These are phyloP conservation scores for Halictus quadricinctus DNA, from an alignment of 2,888 invertebrate species.

Conservation along the genomic window DNA sequence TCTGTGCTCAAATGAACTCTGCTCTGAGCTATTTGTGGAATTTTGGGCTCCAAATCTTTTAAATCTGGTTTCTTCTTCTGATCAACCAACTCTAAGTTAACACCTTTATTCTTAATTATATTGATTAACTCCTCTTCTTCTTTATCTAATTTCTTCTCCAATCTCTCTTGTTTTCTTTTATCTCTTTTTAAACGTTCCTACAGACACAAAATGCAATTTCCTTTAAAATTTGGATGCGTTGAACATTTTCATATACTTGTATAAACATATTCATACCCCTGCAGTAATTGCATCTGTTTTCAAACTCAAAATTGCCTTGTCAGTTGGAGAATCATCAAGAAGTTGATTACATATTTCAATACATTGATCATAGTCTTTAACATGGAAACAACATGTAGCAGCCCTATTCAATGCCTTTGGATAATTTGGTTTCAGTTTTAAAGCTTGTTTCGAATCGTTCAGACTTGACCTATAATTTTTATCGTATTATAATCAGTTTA, in stretches of 20 bases:
- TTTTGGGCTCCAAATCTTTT: slow-evolving; percentile 85
- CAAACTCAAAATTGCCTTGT: slow-evolving; percentile 84
- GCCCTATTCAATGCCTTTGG: slow-evolving; percentile 90
- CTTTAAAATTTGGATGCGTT: background rate
- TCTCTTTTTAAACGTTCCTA: slow-evolving; percentile 84
- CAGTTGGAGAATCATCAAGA: slow-evolving; percentile 84
- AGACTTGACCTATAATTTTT: slow-evolving; percentile 86
- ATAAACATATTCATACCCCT: slow-evolving; percentile 78
- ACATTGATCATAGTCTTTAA: slow-evolving; percentile 88
- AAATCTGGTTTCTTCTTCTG: slow-evolving; percentile 82
- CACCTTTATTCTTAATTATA: slow-evolving; percentile 82
- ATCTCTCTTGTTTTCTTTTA: slow-evolving; percentile 83
- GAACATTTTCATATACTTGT: slow-evolving; percentile 8
- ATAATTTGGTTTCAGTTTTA: slow-evolving; percentile 90
- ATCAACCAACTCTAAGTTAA: slow-evolving; percentile 82
- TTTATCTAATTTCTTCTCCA: slow-evolving; percentile 81
- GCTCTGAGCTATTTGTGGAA: slow-evolving; percentile 86
- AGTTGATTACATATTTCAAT: slow-evolving; percentile 89
- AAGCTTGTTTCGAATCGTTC: slow-evolving; percentile 90
- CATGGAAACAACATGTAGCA: slow-evolving; percentile 88
- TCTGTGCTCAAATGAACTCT: slow-evolving; percentile 87
- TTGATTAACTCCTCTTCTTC: slow-evolving; percentile 82
- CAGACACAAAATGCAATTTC: slow-evolving; percentile 18
- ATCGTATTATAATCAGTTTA: background rate
- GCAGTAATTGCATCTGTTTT: slow-evolving; percentile 84